Evolutionary conservation across 2,888 invertebrate species (phyloP), one percentile per base, ranked within the genome.

Genomic region (Microchrysa polita): DNA sequence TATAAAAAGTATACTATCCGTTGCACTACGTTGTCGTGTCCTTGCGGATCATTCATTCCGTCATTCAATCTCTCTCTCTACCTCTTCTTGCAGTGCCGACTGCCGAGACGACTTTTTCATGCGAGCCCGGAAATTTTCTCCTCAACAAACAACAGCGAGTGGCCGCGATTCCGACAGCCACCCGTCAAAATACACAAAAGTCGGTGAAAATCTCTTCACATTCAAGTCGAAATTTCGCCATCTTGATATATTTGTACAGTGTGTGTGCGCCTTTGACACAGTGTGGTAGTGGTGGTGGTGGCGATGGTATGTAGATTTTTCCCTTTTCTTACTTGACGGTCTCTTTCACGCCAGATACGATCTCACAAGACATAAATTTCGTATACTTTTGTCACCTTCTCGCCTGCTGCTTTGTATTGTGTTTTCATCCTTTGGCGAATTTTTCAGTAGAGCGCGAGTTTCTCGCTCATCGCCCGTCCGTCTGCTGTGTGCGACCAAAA

Each of bases 151-250:
- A 48, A 16, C 65, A 48, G 22, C 48, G 18, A 27, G 48, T 48
- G 12, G 16, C 55, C 55, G 65, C 48, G 65, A 12, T n/a, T n/a
- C 65, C 14, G 27, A 12, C 65, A 65, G 65, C 65, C 34, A 14
- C 34, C 65, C 42, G 65, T 65, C 65, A 65, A 65, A 71, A 65
- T 67, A 60, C 75, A 75, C 75, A 74, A 75, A 74, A 75, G 75
- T 74, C 67, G 67, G 72, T 72, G 67, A 67, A 75, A 71, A 53
- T 75, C 73, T 55, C 67, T 72, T 74, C 42, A 53, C 57, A 67
- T 72, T 67, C 74, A 65, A 60, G 44, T 72, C 48, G 40, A 67
- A 75, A 75, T 72, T 75, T 77, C 76, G 76, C 76, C 76, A 77
- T 77, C 74, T 77, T 77, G 76, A 73, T 73, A 75, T 74, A 74